Base-by-base conservation (phyloP, 1,140 invertebrate genomes). In the Drosophila neocordata region DNA sequence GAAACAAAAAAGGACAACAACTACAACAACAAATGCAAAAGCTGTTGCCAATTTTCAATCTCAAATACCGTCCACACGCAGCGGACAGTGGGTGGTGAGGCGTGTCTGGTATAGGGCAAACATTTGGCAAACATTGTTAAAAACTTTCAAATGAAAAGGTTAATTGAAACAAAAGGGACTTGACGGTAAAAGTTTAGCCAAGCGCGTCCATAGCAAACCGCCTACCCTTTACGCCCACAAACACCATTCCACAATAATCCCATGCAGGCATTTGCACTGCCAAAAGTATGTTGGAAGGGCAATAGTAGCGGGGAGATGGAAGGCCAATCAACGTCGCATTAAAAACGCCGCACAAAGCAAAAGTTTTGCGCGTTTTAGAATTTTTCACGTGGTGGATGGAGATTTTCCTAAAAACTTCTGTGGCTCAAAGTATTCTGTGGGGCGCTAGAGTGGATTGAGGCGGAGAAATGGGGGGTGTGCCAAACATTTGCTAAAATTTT, bases 101-200 rank as follows among this genome's bases (percentile, higher is more conserved):
- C 27, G 52, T 41, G 48, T 58, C 24, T 20, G 41, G 68, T 11
- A n/a, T 13, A 13, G 65, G 63, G 65, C 75, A 71, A 78, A 72
- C 77, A 85, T 74, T 84, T 67, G 35, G 82, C 82, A 88, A 88
- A 88, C 83, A 88, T 79, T 79, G 83, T 88, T 88, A 78, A 88
- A 82, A 88, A 83, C 66, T 88, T 88, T 88, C 65, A 77, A 88
- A 77, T 88, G 78, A 88, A 88, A 88, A 88, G 83, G 83, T 88
- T 88, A 88, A 88, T 88, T 88, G 83, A 88, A 88, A 88, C 83
- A 88, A 88, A 87, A 74, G 79, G 75, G 67, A 87, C 74, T 85
- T 85, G 81, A 82, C 85, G 83, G 83, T 76, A 77, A 77, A 88
- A 87, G 68, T 88, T 88, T 88, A 69, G 69, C 73, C 65, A 70